Conservation (phyloP, 1,140 invertebrate species). For the Eumaeus atala region DNA sequence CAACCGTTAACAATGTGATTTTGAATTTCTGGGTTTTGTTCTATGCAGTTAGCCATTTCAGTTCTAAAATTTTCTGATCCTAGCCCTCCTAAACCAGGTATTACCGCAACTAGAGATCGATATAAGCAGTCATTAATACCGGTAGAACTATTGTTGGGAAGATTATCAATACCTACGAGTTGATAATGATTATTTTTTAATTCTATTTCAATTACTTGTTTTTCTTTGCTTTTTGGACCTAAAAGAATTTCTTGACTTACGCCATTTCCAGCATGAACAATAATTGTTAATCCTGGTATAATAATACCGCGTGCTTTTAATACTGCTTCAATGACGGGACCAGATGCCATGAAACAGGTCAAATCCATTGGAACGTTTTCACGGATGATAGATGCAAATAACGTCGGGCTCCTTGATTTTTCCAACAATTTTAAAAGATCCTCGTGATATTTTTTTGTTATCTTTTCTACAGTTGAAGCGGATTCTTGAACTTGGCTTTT, state of each 20-base stretch:
- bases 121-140: constrained; percentile 11
- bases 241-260: constrained; percentile 11
- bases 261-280: constrained; percentile 3
- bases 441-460: constrained; percentile 10
- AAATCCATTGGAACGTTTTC: constrained; percentile 16
- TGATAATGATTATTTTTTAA: constrained; percentile 13
- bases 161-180: background rate
- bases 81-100: constrained; percentile 9
- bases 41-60: constrained; percentile 8
- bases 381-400: constrained; percentile 14
- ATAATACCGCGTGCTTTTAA: constrained; percentile 6
- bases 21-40: constrained; percentile 12
- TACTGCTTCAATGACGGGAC: background rate
- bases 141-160: background rate
- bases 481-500: background rate
- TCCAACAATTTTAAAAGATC: constrained; percentile 13
- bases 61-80: constrained; percentile 3
- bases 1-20: constrained; percentile 11
- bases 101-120: constrained; percentile 1
- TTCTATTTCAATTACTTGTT: constrained; percentile 1
- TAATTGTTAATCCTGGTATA: background rate
- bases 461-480: background rate
- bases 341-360: constrained; percentile 6
- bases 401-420: constrained; percentile 9
- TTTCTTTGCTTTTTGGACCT: background rate